These are phyloP conservation scores for Acrocera orbiculus DNA, from an alignment of 2,888 invertebrate genomes.

Conservation along the genomic window DNA sequence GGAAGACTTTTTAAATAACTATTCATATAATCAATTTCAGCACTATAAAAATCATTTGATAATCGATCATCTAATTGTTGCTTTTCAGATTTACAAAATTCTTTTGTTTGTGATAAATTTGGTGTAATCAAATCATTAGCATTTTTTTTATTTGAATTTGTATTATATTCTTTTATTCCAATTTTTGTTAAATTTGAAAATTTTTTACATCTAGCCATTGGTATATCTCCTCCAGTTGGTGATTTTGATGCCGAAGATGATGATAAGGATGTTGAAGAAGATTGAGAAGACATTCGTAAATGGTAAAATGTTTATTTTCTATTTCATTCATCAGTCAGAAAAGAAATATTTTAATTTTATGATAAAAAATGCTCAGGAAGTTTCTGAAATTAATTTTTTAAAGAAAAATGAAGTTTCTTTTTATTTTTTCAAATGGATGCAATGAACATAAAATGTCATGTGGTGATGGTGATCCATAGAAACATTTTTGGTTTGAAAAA, in stretches of 20 bases:
- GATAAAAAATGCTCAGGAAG: no score
- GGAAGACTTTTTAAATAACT: constrained; percentile 31
- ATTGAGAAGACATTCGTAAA: no score
- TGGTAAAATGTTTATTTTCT: no score
- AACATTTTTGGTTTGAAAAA: no score
- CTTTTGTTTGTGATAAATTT: background rate
- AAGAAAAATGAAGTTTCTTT: no score
- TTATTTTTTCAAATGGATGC: no score
- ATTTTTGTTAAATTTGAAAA: background rate
- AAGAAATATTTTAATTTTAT: no score
- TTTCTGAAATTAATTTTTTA: no score
- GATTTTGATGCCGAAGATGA: constrained; percentile 27
- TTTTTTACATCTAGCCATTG: background rate
- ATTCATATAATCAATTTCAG: constrained; percentile 33
- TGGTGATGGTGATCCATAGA: no score
- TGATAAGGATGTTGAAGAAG: constrained; percentile 24
- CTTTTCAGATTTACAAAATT: no score
- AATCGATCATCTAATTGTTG: background rate
- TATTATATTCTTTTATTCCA: background rate
- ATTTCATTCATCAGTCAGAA: no score
- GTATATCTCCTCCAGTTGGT: constrained; percentile 17
- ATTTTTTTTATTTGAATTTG: background rate
- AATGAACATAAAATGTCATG: no score
- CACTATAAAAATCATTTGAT: constrained; percentile 25
- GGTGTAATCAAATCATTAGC: background rate